Base-by-base conservation (phyloP, 2,797 vertebrate species). In the Macropodus opercularis region DNA sequence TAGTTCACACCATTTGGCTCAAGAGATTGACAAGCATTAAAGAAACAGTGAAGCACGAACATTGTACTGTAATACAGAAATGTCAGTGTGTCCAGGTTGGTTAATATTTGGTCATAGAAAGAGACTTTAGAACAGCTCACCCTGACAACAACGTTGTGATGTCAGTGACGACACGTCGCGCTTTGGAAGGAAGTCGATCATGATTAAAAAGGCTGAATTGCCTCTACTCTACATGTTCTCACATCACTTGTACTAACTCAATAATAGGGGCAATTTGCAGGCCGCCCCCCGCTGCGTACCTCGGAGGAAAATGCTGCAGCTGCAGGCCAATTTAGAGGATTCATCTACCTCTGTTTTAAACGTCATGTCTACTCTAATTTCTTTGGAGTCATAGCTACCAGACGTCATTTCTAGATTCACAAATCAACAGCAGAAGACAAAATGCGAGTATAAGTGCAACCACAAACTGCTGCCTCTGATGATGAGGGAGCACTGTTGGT, bases 141-240 rank as follows among this genome's bases (percentile, higher is more conserved):
- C 21, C 58, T 6, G 17, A 49, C 54, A 49, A 64, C 55, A 49
- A 64, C 55, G 46, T 40, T 32, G 54, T 36, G 70, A 80, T 59
- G 72, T 55, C 41, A 18, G 8, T 43, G 38, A 70, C 52, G 78
- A 74, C 69, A 76, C 59, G 67, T 57, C 69, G 63, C 59, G 65
- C 73, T 82, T 51, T 56, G 63, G 67, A 81, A 44, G 15, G 74
- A 79, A 84, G 80, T 79, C 65, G 62, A 41, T 66, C 41, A 35
- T 41, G 69, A 73, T 76, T 72, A 54, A 81, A 79, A 35, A 63
- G 53, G 39, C 19, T 27, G 39, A 40, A 27, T 60, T 17, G 61
- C 68, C 67, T 69, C 50, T 32, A 32, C 34, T 49, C 44, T 22
- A 44, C 58, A 66, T 59, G 52, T 69, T 76, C 47, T 60, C 67